These are phyloP conservation scores for Thera obeliscata DNA, from an alignment of 2,888 invertebrate genomes.

Conservation along the genomic window DNA sequence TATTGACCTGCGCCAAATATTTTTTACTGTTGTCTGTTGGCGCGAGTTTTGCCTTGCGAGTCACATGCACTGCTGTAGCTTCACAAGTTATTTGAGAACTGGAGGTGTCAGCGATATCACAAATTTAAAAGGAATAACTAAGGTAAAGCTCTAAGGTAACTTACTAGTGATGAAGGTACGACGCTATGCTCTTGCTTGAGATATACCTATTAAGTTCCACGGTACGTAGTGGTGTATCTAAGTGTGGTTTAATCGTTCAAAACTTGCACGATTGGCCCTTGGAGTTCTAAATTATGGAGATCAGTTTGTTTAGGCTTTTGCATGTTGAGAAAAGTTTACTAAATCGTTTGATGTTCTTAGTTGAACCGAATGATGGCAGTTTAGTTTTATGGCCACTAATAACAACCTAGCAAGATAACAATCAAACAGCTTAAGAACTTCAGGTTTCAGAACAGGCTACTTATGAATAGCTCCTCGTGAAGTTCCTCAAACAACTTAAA, in stretches of 20 bases:
- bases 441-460: not conserved
- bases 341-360: not conserved
- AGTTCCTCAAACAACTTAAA: not conserved
- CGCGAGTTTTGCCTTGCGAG: conserved; percentile 11
- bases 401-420: too few relatives aligned
- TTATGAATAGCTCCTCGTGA: not conserved
- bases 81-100: conserved; percentile 6
- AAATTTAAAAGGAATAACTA: not conserved
- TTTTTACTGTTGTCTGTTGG: conserved; percentile 23
- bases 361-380: too few relatives aligned
- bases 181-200: too few relatives aligned
- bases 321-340: too few relatives aligned
- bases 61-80: conserved; percentile 19
- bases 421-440: too few relatives aligned
- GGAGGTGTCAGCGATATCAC: not conserved
- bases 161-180: too few relatives aligned
- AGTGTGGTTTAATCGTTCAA: not conserved
- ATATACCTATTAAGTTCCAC: too few relatives aligned
- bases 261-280: not conserved
- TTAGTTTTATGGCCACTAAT: too few relatives aligned
- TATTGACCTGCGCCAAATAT: conserved; percentile 29
- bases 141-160: not conserved
- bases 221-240: too few relatives aligned
- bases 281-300: too few relatives aligned
- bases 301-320: too few relatives aligned